These are phyloP conservation scores for Paramuricea clavata DNA, from an alignment of 92 coral and sea anemone genomes.

Conservation along the genomic window DNA sequence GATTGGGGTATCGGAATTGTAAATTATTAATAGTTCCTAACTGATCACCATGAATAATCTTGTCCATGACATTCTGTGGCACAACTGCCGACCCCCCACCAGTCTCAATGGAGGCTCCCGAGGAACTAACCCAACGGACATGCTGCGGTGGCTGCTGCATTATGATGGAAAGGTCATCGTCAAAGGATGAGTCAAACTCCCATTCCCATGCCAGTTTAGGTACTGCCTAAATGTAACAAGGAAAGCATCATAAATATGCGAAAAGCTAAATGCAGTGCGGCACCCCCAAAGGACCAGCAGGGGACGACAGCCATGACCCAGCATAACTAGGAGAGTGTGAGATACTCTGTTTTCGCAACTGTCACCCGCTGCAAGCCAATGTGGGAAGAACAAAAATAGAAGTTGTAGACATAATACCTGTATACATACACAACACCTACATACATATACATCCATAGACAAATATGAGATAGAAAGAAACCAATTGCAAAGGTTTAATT, in stretches of 20 bases:
- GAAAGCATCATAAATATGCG: not conserved
- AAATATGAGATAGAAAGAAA: too few relatives aligned
- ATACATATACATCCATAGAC: too few relatives aligned
- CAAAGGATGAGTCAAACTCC: constrained; percentile 12
- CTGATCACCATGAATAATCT: not conserved
- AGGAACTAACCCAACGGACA: not conserved
- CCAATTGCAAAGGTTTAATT: not conserved
- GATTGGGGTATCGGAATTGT: not conserved
- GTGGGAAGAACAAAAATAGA: too few relatives aligned
- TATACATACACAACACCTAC: too few relatives aligned
- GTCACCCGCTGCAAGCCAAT: not conserved
- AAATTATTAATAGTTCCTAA: not conserved
- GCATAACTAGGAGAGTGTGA: constrained; percentile 26
- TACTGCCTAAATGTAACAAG: not conserved
- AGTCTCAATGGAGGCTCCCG: not conserved
- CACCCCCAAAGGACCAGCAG: not conserved
- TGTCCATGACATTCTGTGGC: not conserved
- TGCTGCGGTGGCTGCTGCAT: not conserved
- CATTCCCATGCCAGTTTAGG: constrained; percentile 14
- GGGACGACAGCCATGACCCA: constrained; percentile 13
- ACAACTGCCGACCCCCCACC: constrained; percentile 27
- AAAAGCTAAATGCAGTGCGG: not conserved
- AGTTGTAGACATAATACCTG: too few relatives aligned
- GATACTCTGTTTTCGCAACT: constrained; percentile 23
- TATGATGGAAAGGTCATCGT: not conserved